phyloP scores from a whole-genome alignment of 2,888 invertebrate genomes.

The Folsomia manolachei region DNA sequence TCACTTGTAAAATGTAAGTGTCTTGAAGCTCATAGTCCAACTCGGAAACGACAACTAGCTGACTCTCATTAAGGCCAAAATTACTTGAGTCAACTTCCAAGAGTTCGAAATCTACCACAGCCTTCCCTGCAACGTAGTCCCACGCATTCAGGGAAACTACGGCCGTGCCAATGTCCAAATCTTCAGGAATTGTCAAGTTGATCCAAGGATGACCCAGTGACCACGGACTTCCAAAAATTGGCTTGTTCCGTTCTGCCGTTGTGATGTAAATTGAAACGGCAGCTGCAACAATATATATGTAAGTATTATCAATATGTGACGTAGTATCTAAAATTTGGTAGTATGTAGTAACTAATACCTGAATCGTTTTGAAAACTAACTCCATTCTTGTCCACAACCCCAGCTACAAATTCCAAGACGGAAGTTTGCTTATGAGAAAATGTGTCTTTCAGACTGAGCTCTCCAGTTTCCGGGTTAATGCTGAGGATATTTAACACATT shows the following conservation, averaged over 20 bases:
- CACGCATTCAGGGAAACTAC: conserved; percentile 63
- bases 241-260: conserved; percentile 73
- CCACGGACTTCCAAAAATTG: conserved; percentile 69
- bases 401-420: conserved; percentile 69
- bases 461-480: conserved; percentile 68
- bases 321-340: no score
- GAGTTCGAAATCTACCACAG: conserved; percentile 35
- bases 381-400: conserved; percentile 69
- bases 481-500: no score
- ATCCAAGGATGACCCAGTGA: conserved; percentile 67
- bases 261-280: no score
- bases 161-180: conserved; percentile 71
- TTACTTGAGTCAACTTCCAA: conserved; percentile 40
- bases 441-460: conserved; percentile 65
- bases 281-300: no score
- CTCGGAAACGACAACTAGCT: conserved; percentile 48
- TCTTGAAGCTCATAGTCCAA: conserved; percentile 78
- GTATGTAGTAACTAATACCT: conserved; percentile 42
- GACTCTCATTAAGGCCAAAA: conserved; percentile 45
- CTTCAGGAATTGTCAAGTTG: conserved; percentile 68
- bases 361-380: conserved; percentile 62
- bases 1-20: conserved; percentile 73
- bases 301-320: no score
- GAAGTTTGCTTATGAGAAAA: conserved; percentile 72
- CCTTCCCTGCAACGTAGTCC: conserved; percentile 65